Conservation (phyloP, 2,797 vertebrate species). For the Coranthus polyacanthus region DNA sequence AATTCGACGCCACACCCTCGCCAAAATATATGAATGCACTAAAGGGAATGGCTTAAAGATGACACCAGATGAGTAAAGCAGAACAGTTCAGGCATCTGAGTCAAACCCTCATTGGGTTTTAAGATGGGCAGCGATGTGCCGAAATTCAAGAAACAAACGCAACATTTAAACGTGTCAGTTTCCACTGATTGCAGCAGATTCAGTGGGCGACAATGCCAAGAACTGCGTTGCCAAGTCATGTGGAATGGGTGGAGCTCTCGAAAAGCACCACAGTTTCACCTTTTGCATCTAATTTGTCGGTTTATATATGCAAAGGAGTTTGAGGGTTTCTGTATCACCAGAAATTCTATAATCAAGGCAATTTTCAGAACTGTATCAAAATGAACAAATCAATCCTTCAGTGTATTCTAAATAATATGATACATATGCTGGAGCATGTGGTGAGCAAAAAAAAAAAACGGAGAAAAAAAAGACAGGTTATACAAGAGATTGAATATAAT, state of each 20-base stretch:
- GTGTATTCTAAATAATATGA: no score
- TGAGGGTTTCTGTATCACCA: no score
- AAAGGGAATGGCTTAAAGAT: slow-evolving; percentile 11
- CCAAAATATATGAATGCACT: slow-evolving; percentile 19
- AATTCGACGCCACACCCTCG: slow-evolving; percentile 51
- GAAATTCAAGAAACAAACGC: slow-evolving; percentile 9
- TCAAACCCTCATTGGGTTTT: slow-evolving; percentile 25
- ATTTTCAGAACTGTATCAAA: no score
- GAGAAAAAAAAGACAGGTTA: no score
- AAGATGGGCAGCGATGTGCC: not conserved
- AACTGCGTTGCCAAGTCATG: slow-evolving; percentile 41
- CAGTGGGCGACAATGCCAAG: slow-evolving; percentile 34
- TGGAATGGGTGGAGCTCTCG: slow-evolving; percentile 37
- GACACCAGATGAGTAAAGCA: slow-evolving; percentile 44
- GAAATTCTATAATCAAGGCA: no score
- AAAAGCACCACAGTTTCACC: no score
- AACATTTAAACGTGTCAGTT: slow-evolving; percentile 14
- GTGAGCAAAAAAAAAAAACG: no score
- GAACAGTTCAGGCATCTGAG: slow-evolving; percentile 20
- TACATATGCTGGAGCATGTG: no score
- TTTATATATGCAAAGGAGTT: no score
- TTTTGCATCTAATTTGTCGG: no score
- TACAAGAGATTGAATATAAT: no score
- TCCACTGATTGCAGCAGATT: slow-evolving; percentile 18
- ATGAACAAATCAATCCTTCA: no score